phyloP scores from a whole-genome alignment of 2,888 invertebrate genomes.

The Strigamia crassipes region DNA sequence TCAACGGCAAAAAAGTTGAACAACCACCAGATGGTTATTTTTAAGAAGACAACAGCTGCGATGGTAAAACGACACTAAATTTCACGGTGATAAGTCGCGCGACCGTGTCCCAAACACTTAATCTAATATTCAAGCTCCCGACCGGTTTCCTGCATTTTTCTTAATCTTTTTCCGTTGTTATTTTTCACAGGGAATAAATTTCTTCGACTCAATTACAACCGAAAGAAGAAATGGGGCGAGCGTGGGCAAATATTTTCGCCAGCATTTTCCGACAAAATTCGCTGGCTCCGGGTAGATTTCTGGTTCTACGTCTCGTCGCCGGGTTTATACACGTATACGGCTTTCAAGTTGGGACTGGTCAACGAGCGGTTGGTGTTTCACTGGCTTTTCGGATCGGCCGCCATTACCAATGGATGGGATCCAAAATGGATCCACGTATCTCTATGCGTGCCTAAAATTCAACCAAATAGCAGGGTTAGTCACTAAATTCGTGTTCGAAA shows the following conservation, averaged over 20 bases:
- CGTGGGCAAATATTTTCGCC: neutral
- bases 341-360: neutral
- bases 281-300: neutral
- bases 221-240: neutral
- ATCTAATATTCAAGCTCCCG: neutral
- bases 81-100: neutral
- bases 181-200: neutral
- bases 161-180: neutral
- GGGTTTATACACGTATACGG: neutral
- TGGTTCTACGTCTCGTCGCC: neutral
- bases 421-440: neutral
- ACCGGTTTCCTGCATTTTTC: neutral
- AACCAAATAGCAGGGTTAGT: neutral
- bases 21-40: constrained; percentile 22
- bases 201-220: neutral
- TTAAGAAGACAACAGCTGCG: constrained; percentile 15
- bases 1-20: neutral
- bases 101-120: neutral
- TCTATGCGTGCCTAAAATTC: neutral
- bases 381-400: neutral
- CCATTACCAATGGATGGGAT: neutral
- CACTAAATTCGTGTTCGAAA: neutral
- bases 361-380: neutral
- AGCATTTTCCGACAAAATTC: neutral
- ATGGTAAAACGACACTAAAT: neutral